phyloP scores from a whole-genome alignment of 2,113 vertebrate genomes.

The Chinchilla lanigera region DNA sequence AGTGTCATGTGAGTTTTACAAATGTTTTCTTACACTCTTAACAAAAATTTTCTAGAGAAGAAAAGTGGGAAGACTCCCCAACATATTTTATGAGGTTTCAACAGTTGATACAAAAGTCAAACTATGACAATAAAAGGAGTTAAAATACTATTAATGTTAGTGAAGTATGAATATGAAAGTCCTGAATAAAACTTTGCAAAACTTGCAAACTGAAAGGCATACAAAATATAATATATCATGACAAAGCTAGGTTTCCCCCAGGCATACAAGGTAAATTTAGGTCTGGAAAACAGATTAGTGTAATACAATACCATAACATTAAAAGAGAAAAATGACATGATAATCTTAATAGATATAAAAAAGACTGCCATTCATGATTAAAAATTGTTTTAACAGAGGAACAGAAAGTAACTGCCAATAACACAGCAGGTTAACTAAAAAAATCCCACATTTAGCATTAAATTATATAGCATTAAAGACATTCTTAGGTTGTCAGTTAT shows the following conservation, averaged over 20 bases:
- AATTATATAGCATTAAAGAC: not conserved
- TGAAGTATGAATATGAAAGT: not conserved
- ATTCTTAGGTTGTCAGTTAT: not conserved
- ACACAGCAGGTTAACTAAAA: not conserved
- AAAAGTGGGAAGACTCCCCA: not conserved
- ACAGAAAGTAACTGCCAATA: not conserved
- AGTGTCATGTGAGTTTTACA: not conserved
- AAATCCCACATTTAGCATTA: not conserved
- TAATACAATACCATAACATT: not conserved
- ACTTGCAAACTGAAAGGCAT: not conserved
- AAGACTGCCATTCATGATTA: conserved; percentile 7
- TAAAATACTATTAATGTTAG: not conserved
- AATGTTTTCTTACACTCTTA: conserved; percentile 25
- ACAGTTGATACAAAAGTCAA: not conserved
- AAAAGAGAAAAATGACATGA: not conserved
- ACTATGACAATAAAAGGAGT: not conserved
- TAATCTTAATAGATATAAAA: not conserved
- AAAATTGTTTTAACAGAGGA: conserved; percentile 3
- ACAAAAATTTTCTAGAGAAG: conserved; percentile 20
- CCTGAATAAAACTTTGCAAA: not conserved
- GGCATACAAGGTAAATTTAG: not conserved
- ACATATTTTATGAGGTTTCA: not conserved
- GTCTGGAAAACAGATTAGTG: conserved; percentile 30
- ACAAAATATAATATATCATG: not conserved
- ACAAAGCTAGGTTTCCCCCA: not conserved